Evolutionary conservation across 2,113 vertebrate genomes (phyloP), one percentile per base, ranked within the genome.

Genomic region (Cynoglossus semilaevis): DNA sequence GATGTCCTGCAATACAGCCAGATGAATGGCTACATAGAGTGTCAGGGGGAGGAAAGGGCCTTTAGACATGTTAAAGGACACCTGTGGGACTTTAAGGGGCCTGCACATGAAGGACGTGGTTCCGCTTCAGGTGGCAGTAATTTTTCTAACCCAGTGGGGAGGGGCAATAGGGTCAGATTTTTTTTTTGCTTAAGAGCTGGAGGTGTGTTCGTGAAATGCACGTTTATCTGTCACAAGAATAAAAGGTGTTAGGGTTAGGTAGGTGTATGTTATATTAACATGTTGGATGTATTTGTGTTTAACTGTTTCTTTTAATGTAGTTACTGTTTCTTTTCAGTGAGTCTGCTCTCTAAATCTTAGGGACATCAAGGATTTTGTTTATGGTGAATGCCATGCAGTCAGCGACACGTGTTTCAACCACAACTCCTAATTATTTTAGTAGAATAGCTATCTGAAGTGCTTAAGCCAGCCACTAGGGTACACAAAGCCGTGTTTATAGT

Each of bases 71-170:
- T 82, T 84, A 84, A 80, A 82, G 81, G 83, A 87, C 86, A 88
- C 87, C 85, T 88, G 87, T 82, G 71, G 81, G 80, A 81, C 79
- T 74, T 77, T 74, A 58, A 70, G 81, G 75, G 85, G 80, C 84
- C 77, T 81, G 79, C n/a, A 18, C 67, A 29, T 86, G 84, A 85
- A 84, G 81, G 85, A 88, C 77, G 77, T 73, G 74, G 85, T 88
- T 87, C 80, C 79, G 84, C 85, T 87, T 88, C 87, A 88, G 85
- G 84, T 87, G 85, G 81, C 81, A 78, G 82, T 86, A 82, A 83
- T 88, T 88, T 79, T 70, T 82, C 44, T 70, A 77, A 75, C 64
- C 63, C 60, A 11, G 34, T 60, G 61, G 70, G 74, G 70, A 72
- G 56, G 78, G 71, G 54, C 54, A 48, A 37, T 7, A 47, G 56